Evolutionary conservation across 1,140 invertebrate genomes (phyloP), one percentile per base, ranked within the genome.

Genomic region (Akabosia matsudoensis): DNA sequence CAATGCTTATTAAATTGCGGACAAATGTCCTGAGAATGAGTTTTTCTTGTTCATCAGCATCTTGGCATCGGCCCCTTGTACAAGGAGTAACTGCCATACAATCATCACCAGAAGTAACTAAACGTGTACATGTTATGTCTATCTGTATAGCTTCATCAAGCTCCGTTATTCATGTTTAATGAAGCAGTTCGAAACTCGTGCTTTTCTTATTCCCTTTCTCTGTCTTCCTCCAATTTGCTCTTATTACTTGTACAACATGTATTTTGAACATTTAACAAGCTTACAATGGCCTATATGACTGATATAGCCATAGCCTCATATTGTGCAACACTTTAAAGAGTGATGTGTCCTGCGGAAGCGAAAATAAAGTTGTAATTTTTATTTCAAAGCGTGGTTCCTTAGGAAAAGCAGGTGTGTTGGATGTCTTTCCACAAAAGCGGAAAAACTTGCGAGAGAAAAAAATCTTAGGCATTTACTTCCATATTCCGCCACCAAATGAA

Each of bases 111-210:
- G 14, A 51, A 10, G 45, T 13, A 51, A 13, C 10, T 61, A 24
- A 61, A 24, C 24, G 54, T 22, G n/a, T 24, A 61, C 54, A 22
- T 45, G 7, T 7, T 45, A 45, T 45, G 37, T n/a, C n/a, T n/a
- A n/a, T n/a, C n/a, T 45, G 54, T 24, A 30, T 31, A 30, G 61
- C 61, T 67, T 67, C 61, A 67, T 67, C 61, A 67, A 67, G 61
- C 61, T 67, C 61, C 61, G 61, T 67, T 67, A 67, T 67, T 67
- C 61, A 67, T 67, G 61, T 67, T 67, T 67, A 67, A 67, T 67
- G 61, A 67, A 67, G 61, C 61, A 67, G 61, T 31, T 67, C 28
- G 30, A 67, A 61, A 31, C 61, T 67, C 54, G 61, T 67, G 28
- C 28, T 67, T 67, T 67, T 67, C 28, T 67, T 67, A 31, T 61